A percentile compares a stretch with the other conserved stretches of the same genome.
Conservation (phyloP, 2,797 vertebrate species). For the Falco cherrug region DNA sequence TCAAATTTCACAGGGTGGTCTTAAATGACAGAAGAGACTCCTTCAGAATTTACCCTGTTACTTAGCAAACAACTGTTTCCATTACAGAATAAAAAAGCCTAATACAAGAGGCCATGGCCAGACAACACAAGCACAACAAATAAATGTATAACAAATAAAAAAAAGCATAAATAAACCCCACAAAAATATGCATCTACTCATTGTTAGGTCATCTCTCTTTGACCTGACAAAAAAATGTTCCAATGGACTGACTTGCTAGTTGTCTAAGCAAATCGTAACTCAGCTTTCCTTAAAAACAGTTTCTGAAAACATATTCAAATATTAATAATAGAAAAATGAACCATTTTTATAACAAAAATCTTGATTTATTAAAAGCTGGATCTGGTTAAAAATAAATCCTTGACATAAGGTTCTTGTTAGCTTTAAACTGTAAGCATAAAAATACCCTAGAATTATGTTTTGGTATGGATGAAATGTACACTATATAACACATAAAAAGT, state of each 20-base stretch:
- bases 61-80: not conserved
- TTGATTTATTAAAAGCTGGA: conserved; percentile 79
- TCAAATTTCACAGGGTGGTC: conserved; percentile 1
- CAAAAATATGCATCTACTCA: not conserved
- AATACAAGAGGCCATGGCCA: not conserved
- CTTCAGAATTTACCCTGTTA: not conserved
- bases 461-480: conserved; percentile 69
- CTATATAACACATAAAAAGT: conserved; percentile 67
- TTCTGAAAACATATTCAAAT: conserved; percentile 71
- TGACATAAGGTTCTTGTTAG: conserved; percentile 80
- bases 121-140: not conserved
- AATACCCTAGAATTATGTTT: conserved; percentile 73
- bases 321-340: conserved; percentile 74
- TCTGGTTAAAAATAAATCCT: conserved; percentile 76
- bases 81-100: not conserved
- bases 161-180: not conserved
- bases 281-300: conserved; percentile 20
- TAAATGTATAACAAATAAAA: not conserved
- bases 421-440: conserved; percentile 78
- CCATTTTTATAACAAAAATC: conserved; percentile 74
- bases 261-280: not conserved
- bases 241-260: not conserved
- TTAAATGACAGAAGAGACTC: not conserved
- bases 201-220: not conserved
- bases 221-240: not conserved